phyloP scores from a whole-genome alignment of 2,113 vertebrate species.

The Oriolus oriolus region DNA sequence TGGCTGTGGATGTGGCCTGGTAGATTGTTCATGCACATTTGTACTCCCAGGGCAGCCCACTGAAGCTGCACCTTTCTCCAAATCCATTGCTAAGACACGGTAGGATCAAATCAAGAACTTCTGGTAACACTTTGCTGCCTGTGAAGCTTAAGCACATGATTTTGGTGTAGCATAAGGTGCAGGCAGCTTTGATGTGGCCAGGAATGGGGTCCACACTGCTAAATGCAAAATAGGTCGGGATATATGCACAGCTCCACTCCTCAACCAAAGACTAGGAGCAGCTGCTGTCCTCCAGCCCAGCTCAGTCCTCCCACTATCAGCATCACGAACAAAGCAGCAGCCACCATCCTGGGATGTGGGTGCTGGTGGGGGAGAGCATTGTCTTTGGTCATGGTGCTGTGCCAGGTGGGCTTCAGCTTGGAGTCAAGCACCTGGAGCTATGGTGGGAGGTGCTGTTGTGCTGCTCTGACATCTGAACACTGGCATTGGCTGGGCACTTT shows the following conservation, averaged over 20 bases:
- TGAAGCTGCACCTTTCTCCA: background rate
- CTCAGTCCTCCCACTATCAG: background rate
- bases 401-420: fast-evolving
- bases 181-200: background rate
- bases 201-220: background rate
- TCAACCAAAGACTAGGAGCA: background rate
- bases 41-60: background rate
- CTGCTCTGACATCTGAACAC: background rate
- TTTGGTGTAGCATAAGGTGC: background rate
- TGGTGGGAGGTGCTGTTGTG: no score
- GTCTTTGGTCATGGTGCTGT: background rate
- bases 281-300: background rate
- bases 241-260: background rate
- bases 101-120: background rate
- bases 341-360: background rate
- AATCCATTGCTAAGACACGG: background rate
- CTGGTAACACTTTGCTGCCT: background rate
- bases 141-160: background rate
- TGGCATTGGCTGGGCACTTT: fast-evolving
- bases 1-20: background rate
- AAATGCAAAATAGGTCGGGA: background rate
- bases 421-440: background rate
- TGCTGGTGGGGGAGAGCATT: background rate
- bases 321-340: background rate
- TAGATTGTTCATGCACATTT: background rate